Evolutionary conservation across 2,113 vertebrate species (phyloP), one percentile per base, ranked within the genome.

Genomic region (Paradoxurus hermaphroditus): DNA sequence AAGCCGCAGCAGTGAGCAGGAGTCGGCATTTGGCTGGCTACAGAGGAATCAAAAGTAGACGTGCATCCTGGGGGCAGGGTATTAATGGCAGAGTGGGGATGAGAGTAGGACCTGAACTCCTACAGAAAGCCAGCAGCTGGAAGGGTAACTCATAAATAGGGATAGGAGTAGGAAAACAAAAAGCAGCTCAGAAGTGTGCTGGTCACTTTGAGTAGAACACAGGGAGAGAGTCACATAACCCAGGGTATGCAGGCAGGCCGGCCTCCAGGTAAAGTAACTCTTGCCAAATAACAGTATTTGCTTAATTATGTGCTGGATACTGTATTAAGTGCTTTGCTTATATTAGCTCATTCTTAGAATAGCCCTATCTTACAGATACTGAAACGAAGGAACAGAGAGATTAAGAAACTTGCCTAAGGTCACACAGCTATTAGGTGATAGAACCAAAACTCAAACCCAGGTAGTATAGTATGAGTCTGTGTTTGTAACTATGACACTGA

Each of bases 341-440:
- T 70, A 67, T 46, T 77, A 67, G 65, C 16, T 81, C 51, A 67
- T 94, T 97, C 59, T 96, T 44, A 90, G 49, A 90, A 75, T 7
- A 92, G 36, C 21, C 41, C 39, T 81, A 53, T 79, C 92, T 95
- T 51, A 90, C 23, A 85, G 70, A 92, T 59, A 59, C 36, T 81
- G 53, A 97, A 84, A 92, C 84, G 29, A 49, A 90, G 86, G 39
- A 95, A 86, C 21, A 90, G 67, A 86, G n/a, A 75, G 41, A 86
- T 63, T 29, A 87, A 86, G 27, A 63, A 85, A 68, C 29, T 85
- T 84, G 51, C 36, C 46, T 72, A 85, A 93, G 36, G 34, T 56
- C 78, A 90, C 79, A 68, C 10, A 36, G 78, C 44, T 92, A 56
- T 21, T 41, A 86, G 59, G 59, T 62, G 44, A 59, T 46, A 77